Evolutionary conservation across 2,797 vertebrate species (phyloP).

Genomic region (Artibeus lituratus): DNA sequence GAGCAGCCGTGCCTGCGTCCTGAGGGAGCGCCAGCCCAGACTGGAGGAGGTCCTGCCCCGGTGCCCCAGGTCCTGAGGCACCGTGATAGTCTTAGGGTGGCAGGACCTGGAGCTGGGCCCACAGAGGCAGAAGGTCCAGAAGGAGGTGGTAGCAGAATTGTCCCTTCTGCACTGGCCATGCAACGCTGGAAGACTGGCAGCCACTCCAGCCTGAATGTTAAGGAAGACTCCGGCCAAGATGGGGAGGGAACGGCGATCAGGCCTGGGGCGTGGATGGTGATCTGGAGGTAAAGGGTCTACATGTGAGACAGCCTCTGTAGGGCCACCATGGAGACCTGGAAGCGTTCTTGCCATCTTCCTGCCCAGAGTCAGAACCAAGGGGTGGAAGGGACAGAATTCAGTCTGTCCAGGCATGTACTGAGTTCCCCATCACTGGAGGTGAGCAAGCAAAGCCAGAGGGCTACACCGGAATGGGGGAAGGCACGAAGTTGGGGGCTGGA

Average conservation of each 20-base stretch:
- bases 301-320: not conserved
- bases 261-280: not conserved
- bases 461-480: not conserved
- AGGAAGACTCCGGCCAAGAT: not conserved
- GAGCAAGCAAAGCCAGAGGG: not conserved
- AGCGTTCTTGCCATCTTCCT: not conserved
- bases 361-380: not conserved
- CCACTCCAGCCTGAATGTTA: not conserved
- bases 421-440: not conserved
- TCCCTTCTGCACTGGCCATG: not conserved
- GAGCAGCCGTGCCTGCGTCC: rapidly evolving
- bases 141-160: not conserved
- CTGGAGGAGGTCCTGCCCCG: not conserved
- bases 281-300: not conserved
- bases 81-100: not conserved
- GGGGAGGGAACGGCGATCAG: not conserved
- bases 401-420: not conserved
- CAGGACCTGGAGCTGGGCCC: not conserved
- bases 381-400: not conserved
- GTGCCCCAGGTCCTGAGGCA: not conserved
- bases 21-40: not conserved
- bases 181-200: not conserved
- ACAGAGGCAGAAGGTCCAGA: not conserved
- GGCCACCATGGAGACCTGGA: not conserved
- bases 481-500: not conserved